These are phyloP conservation scores for Pluvianellus socialis DNA, from an alignment of 2,113 vertebrate species.

Conservation along the genomic window DNA sequence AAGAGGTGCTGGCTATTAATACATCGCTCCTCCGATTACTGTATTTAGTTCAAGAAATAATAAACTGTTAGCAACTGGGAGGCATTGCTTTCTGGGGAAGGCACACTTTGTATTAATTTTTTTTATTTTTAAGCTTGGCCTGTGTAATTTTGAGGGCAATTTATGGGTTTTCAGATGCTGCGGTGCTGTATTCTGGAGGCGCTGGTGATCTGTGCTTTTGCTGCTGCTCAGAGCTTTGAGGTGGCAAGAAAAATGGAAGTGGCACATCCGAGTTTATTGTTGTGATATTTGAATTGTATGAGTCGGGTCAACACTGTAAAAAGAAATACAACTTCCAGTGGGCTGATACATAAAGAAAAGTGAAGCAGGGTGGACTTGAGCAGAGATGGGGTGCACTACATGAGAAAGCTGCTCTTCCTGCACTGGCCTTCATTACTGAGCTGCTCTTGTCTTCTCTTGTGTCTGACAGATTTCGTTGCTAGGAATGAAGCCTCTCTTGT, in stretches of 20 bases:
- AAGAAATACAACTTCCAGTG: background rate
- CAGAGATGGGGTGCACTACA: background rate
- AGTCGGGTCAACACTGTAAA: background rate
- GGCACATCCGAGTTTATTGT: background rate
- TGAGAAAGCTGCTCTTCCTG: background rate
- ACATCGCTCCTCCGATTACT: background rate
- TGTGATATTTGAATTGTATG: background rate
- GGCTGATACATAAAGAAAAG: background rate
- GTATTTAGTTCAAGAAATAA: conserved; percentile 17
- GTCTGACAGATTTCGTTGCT: background rate
- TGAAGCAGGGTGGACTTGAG: background rate
- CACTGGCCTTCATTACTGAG: background rate
- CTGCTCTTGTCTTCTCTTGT: background rate
- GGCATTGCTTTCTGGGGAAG: background rate
- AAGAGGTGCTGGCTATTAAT: conserved; percentile 42
- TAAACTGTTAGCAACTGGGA: background rate
- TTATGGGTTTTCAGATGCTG: background rate
- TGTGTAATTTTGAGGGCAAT: background rate
- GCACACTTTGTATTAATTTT: background rate
- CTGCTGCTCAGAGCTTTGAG: background rate
- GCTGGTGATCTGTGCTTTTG: background rate
- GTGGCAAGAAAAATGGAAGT: background rate
- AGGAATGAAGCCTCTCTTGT: background rate
- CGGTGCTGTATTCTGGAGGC: background rate
- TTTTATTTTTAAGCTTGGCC: background rate